Conservation (phyloP, 2,113 vertebrate genomes). For the Apteryx mantelli region DNA sequence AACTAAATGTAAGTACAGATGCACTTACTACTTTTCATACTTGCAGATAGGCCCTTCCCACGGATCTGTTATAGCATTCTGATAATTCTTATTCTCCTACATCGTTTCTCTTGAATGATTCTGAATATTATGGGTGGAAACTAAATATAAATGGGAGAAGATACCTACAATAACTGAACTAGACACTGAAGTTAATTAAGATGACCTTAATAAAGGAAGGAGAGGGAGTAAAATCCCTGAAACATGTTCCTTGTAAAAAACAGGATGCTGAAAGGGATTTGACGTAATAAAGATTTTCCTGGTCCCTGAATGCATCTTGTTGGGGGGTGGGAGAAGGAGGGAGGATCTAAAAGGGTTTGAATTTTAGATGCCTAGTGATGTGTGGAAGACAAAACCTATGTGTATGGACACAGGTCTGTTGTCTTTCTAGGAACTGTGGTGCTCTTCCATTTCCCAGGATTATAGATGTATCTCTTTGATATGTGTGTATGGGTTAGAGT, state of each 20-base stretch:
- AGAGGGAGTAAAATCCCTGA: background rate
- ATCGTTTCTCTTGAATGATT: conserved; percentile 42
- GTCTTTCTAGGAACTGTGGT: background rate
- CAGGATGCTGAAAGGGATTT: background rate
- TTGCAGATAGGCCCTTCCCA: conserved; percentile 10
- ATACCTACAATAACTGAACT: background rate
- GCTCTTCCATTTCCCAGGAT: background rate
- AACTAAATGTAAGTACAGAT: background rate
- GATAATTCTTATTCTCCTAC: conserved; percentile 40
- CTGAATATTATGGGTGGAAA: conserved; percentile 49
- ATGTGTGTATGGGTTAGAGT: background rate
- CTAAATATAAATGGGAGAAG: conserved; percentile 39
- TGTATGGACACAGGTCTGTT: background rate
- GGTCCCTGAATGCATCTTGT: background rate
- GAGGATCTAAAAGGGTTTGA: background rate
- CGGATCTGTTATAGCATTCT: conserved; percentile 19
- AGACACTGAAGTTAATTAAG: conserved; percentile 6
- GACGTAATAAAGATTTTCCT: background rate
- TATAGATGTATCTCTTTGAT: background rate
- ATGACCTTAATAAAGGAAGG: conserved; percentile 11
- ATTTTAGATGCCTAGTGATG: background rate
- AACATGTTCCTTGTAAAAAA: background rate
- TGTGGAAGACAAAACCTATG: background rate
- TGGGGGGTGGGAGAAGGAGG: background rate
- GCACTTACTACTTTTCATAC: background rate